Conservation (phyloP, 2,888 invertebrate genomes). For the Athrips mouffetella region DNA sequence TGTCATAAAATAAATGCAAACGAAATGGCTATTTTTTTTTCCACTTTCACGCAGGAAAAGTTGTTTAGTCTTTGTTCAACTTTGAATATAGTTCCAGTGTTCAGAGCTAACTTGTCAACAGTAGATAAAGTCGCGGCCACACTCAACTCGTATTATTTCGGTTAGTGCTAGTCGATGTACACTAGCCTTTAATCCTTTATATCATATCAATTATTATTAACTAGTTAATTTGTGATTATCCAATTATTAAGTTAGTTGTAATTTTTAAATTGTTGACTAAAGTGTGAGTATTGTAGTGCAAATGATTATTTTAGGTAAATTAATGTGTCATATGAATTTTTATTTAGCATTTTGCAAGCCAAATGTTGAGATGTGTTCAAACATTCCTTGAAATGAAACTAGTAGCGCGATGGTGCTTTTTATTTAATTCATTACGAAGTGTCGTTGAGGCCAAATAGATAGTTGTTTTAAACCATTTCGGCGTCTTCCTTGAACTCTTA, state of each 20-base stretch:
- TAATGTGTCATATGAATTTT: slow-evolving; percentile 48
- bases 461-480: slow-evolving; percentile 7
- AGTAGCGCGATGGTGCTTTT: too few species aligned
- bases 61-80: not conserved
- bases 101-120: slow-evolving; percentile 10
- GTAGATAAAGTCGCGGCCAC: slow-evolving; percentile 8
- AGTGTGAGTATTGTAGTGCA: slow-evolving; percentile 36
- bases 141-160: slow-evolving; percentile 15
- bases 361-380: too few species aligned
- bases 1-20: too few species aligned
- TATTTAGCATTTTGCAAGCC: slow-evolving; percentile 16
- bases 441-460: slow-evolving; percentile 2
- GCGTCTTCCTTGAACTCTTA: slow-evolving; percentile 7
- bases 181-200: slow-evolving; percentile 26
- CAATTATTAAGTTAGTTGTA: slow-evolving; percentile 31
- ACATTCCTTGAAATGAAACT: too few species aligned
- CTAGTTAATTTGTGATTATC: slow-evolving; percentile 46
- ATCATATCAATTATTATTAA: slow-evolving; percentile 35
- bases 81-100: not conserved
- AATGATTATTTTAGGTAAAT: slow-evolving; percentile 34
- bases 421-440: slow-evolving; percentile 25
- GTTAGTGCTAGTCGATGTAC: slow-evolving; percentile 35
- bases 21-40: too few species aligned
- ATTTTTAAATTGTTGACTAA: slow-evolving; percentile 47
- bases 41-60: too few species aligned